Base-by-base conservation (phyloP, 2,888 invertebrate species). In the Ceraclea dissimilis region DNA sequence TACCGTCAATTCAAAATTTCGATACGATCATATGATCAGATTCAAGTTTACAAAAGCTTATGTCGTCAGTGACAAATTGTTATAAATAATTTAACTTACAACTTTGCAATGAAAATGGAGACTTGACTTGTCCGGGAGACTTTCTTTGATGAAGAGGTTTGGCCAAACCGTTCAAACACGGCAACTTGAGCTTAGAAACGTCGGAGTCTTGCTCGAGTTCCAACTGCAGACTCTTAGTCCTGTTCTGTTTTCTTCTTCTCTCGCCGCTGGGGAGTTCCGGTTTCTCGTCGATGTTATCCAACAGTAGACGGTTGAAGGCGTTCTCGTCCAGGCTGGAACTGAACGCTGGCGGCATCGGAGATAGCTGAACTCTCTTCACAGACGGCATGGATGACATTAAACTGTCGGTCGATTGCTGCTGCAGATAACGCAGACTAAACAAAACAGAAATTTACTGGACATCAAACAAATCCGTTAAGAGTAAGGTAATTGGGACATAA, bases 361-460 rank as follows among this genome's bases (percentile, higher is more conserved):
- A 54, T 13, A 55, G 54, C 18, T 63, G 56, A 33, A 54, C 53
- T 6, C 57, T 52, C 34, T 62, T 63, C 2, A 44, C 26, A 2
- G 60, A 21, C 19, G 69, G 54, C 0, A 66, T 60, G 13, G 63
- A 54, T 2, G 76, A 72, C 63, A 76, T 70, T 59, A 66, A 62
- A 64, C 66, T 70, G 64, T 78, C 71, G 51, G 72, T 68, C 63
- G 73, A 72, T 64, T 70, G 76, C 75, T 74, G 74, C 75, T 80
- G 85, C 47, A 87, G 73, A 67, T 85, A 82, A 50, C 82, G 80
- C 60, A 87, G 75, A 63, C 87, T 88, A 67, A 53, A 69, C 5
- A 39, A n/a, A 39, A 10, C n/a, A n/a, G n/a, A n/a, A n/a, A n/a
- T n/a, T n/a, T n/a, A n/a, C n/a, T n/a, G n/a, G n/a, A n/a, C n/a